Evolutionary conservation across 1,140 invertebrate species (phyloP).

Genomic region (Chlorops oryzae): DNA sequence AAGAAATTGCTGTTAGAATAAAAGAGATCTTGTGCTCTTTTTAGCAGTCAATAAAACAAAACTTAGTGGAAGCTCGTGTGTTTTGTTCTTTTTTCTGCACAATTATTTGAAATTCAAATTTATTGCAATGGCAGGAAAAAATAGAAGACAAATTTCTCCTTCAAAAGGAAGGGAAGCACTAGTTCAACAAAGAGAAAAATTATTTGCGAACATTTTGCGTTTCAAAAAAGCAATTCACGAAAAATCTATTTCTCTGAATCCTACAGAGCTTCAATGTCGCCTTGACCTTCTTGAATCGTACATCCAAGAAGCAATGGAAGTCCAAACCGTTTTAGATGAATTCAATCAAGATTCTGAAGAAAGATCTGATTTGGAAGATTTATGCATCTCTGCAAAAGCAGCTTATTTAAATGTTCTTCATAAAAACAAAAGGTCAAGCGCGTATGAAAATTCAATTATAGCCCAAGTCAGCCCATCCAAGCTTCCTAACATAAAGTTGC

Average conservation of each 20-base stretch:
- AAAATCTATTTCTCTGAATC: conserved; percentile 3
- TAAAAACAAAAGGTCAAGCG: background rate
- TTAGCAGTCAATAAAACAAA: too few species aligned
- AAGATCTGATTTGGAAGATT: background rate
- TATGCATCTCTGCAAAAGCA: background rate
- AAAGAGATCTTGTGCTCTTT: too few species aligned
- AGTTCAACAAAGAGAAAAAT: too few species aligned
- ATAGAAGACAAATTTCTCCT: too few species aligned
- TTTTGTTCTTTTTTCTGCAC: too few species aligned
- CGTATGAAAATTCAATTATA: background rate
- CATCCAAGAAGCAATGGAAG: background rate
- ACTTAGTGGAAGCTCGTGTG: too few species aligned
- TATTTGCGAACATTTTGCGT: too few species aligned
- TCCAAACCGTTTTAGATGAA: background rate
- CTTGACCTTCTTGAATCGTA: background rate
- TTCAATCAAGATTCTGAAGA: background rate
- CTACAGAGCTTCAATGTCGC: conserved; percentile 1
- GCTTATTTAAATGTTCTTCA: background rate
- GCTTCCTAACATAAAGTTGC: conserved; percentile 2
- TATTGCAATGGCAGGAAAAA: too few species aligned
- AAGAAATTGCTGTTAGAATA: too few species aligned
- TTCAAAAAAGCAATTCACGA: background rate
- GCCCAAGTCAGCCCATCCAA: background rate
- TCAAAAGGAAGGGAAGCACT: too few species aligned
- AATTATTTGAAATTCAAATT: too few species aligned